A percentile compares a stretch with the other conserved stretches of the same genome.
These are phyloP conservation scores for Karalla daura DNA, from an alignment of 2,797 vertebrate genomes.

Conservation along the genomic window DNA sequence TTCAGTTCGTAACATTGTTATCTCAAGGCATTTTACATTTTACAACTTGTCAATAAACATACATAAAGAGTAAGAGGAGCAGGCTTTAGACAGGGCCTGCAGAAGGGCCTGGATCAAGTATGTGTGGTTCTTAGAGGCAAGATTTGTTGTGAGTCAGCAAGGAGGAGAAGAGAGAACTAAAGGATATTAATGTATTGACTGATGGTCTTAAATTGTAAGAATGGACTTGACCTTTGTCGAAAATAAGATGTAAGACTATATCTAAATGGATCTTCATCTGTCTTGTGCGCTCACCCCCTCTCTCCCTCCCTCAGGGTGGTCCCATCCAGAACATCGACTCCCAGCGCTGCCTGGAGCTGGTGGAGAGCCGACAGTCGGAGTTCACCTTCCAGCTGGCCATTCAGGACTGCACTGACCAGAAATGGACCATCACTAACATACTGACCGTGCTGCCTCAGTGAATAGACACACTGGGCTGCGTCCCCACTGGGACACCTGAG, in stretches of 20 bases:
- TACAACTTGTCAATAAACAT: no score
- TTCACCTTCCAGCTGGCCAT: constrained; percentile 90
- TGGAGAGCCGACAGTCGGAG: constrained; percentile 87
- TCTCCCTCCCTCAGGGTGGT: constrained; percentile 84
- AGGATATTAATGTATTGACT: no score
- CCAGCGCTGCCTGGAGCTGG: constrained; percentile 91
- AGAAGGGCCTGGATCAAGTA: no score
- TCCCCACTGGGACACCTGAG: no score
- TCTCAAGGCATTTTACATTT: no score
- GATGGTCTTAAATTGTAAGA: background rate
- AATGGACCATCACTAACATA: constrained; percentile 94
- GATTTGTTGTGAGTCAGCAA: no score
- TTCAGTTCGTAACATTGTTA: no score
- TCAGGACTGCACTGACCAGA: constrained; percentile 92
- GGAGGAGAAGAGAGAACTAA: no score
- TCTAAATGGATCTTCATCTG: background rate
- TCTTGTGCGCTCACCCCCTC: background rate
- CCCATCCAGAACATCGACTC: constrained; percentile 94
- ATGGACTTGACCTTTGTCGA: background rate
- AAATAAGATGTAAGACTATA: background rate
- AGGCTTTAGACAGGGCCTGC: no score
- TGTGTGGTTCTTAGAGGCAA: no score
- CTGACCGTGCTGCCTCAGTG: constrained; percentile 80
- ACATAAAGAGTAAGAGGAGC: no score
- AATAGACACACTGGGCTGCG: no score